Base-by-base conservation (phyloP, 2,888 invertebrate species). In the Euproctis similis region DNA sequence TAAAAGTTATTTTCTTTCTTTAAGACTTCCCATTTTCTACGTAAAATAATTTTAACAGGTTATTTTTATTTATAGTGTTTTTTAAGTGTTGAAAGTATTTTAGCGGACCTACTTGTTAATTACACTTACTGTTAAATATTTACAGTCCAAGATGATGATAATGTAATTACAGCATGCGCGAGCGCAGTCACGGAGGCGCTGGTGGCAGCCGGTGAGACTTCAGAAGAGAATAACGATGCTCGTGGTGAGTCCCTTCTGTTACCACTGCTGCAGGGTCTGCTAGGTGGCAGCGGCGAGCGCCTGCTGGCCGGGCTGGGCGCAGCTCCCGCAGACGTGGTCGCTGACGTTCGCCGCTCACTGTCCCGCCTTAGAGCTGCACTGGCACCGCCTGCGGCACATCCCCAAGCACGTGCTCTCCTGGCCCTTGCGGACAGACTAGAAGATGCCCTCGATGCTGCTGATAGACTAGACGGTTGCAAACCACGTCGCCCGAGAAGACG, bases 221-320 rank as follows among this genome's bases (percentile, higher is more conserved):
- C 58, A 37, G 63, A 42, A 13, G 51, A 48, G 36, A 58, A 41
- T 23, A 63, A 26, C 70, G 53, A 50, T 38, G 68, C 81, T 34
- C 87, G 90, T 85, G 92, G 92, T 92, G 92, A 92, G 92, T 91
- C 89, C 57, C 88, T 89, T 62, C 87, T 90, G 50, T 87, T 90
- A 56, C 89, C 89, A 60, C 85, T 89, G 67, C 87, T 89, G 68
- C 89, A 89, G 82, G 89, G 88, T 36, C 84, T 89, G 64, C 84
- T 90, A 63, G 87, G 87, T 77, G 87, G 59, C 59, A 73, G 72
- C 45, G 71, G 75, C 34, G 66, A 62, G 55, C 66, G 69, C 16
- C 63, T 77, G 53, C 67, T 74, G 55, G 75, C 76, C 31, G 78
- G 78, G 32, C 72, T 80, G 12, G 76, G 80, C 39, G 72, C 73